A percentile compares a stretch with the other conserved stretches of the same genome.
Conservation (phyloP, 2,113 vertebrate genomes). For the Stomatorhinus ivindoensis region DNA sequence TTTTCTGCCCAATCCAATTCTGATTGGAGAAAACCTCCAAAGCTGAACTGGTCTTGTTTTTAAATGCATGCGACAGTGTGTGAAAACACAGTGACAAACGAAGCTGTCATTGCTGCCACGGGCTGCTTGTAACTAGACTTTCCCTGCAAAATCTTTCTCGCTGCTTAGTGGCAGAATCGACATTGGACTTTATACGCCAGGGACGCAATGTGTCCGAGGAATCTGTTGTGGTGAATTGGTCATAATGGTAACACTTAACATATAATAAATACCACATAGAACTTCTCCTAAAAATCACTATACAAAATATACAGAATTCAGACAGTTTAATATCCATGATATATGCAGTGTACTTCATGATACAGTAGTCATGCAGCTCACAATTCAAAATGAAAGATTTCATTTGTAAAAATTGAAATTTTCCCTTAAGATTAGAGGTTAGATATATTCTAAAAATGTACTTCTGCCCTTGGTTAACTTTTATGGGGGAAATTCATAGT, state of each 20-base stretch:
- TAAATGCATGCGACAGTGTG: neutral
- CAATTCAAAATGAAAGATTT: neutral
- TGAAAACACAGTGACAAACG: neutral
- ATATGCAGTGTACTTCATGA: neutral
- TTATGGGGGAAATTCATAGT: neutral
- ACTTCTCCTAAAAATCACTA: neutral
- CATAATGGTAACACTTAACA: neutral
- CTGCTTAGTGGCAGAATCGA: neutral
- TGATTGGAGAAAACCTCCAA: neutral
- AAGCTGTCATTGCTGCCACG: neutral
- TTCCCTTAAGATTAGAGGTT: neutral
- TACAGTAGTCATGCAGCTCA: neutral
- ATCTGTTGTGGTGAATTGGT: neutral
- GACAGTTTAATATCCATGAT: neutral
- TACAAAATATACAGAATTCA: neutral
- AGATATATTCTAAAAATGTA: neutral
- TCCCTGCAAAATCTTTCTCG: neutral
- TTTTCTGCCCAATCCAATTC: neutral
- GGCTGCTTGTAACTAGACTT: neutral
- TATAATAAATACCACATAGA: neutral
- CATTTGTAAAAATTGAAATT: neutral
- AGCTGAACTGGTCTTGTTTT: neutral
- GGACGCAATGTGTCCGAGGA: neutral
- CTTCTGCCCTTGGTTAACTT: neutral
- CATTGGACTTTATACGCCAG: neutral